Evolutionary conservation across 92 coral and sea anemone species (phyloP), one percentile per base, ranked within the genome.

Genomic region (Scolanthus callimorphus): DNA sequence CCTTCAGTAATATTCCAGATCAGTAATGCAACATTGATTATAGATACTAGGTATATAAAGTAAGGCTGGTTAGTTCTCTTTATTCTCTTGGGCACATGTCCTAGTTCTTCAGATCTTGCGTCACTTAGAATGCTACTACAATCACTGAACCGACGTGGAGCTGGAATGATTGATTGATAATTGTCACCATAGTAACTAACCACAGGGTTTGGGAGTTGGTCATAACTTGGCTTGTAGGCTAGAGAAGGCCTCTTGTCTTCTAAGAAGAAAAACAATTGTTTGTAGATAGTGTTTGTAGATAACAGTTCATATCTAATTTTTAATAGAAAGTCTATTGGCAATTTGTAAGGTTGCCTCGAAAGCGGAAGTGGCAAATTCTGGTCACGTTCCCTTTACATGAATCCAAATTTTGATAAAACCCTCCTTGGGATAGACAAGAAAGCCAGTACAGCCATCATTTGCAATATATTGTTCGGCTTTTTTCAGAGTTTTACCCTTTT

Each of bases 151-250:
- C 58, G 28, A 25, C 57, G 65, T 15, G 55, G 63, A 0, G 43
- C 10, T 3, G 75, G 21, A 0, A 55, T 68, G 3, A 68, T 29
- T 11, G 55, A 56, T 26, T 56, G 63, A 59, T 72, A 83, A 50
- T 83, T 87, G 31, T 78, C 83, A 4, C 86, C 90, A 78, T 23
- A 74, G 83, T 87, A 87, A 38, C 75, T 45, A 23, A 66, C 57
- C 21, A 66, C 57, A 23, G 86, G 65, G 38, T 60, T 30, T 20
- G 89, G 88, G 1, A 81, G 68, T 51, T 73, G 76, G 43, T 80
- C 85, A 39, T 71, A 79, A 61, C 85, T 79, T 8, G 27, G 55
- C 22, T 67, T 62, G 25, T 63, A 51, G 20, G 25, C 25, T 6
- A 64, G 38, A 2, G 46, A 27, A 30, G 85, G 74, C 17, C 52